These are phyloP conservation scores for Phenacoccus solenopsis DNA, from an alignment of 1,140 invertebrate genomes.

Conservation along the genomic window DNA sequence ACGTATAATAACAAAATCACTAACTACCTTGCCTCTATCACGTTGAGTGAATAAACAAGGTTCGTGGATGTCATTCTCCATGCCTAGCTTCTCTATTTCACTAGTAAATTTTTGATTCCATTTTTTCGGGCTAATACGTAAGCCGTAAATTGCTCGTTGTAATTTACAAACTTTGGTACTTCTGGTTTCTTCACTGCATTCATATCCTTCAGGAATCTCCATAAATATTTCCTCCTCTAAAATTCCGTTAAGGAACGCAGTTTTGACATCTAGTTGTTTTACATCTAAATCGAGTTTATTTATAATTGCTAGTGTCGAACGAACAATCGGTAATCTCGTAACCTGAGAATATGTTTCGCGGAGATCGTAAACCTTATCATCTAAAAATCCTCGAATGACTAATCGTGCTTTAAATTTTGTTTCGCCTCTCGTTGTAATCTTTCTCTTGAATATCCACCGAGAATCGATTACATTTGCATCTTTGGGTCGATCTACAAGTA, in stretches of 20 bases:
- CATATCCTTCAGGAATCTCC: slow-evolving; percentile 12
- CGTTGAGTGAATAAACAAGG: too few species aligned
- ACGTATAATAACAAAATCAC: too few species aligned
- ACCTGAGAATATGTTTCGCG: slow-evolving; percentile 33
- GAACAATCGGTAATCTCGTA: slow-evolving; percentile 30
- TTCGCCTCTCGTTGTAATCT: too few species aligned
- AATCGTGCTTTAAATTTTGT: slow-evolving; percentile 22
- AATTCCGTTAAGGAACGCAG: slow-evolving; percentile 35
- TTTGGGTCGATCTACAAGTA: slow-evolving; percentile 11
- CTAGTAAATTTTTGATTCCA: too few species aligned
- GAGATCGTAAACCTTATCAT: slow-evolving; percentile 29
- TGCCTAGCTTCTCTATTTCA: too few species aligned
- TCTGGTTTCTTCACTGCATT: too few species aligned
- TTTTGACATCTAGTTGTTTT: slow-evolving; percentile 33
- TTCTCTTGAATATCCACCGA: slow-evolving; percentile 26
- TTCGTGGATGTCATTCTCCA: too few species aligned
- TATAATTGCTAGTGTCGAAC: slow-evolving; percentile 32
- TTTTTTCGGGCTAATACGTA: too few species aligned
- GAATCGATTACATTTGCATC: slow-evolving; percentile 12
- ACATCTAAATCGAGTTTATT: slow-evolving; percentile 30
- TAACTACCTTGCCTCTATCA: too few species aligned
- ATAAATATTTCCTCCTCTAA: slow-evolving; percentile 18
- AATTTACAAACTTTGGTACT: slow-evolving; percentile 21
- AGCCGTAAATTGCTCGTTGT: slow-evolving; percentile 11
- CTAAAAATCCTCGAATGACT: slow-evolving; percentile 27